Base-by-base conservation (phyloP, 2,113 vertebrate species). In the Mobula hypostoma region DNA sequence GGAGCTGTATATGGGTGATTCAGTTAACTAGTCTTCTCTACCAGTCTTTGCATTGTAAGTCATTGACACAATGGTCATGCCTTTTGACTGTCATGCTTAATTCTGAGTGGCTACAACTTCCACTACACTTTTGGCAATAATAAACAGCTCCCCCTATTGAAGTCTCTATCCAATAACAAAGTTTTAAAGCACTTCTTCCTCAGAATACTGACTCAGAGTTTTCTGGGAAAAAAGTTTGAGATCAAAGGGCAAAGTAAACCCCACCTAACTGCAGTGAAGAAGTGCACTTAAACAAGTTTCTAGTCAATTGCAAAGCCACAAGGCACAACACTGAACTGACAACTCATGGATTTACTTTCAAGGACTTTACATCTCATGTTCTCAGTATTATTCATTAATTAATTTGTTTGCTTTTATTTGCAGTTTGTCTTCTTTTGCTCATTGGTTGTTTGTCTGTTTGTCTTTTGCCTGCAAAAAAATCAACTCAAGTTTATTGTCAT, bases 61-160 rank as follows among this genome's bases (percentile, higher is more conserved):
- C 1, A 27, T 0, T 72, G 9, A 3, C 36, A 56, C 36, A 19
- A 48, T 19, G 21, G 21, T 27, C 90, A 68, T 17, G 40, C 15
- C 7, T 93, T 36, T 27, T 48, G 7, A 74, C 85, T 88, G 90
- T 8, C 19, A 24, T 40, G 68, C 68, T 48, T 93, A 93, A 74
- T 74, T 48, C 17, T 29, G 29, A n/a, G 5, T 63, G 9, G 61
- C 36, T 21, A 48, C 90, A 56, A 32, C n/a, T 58, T 29, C 58
- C n/a, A 63, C 24, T 40, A 74, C 11, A 68, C 58, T 48, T 4
- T 5, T 7, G 4, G 32, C 29, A 56, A 74, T 24, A 40, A 88
- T 88, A 12, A 93, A 27, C 90, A 93, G 36, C 68, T 74, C 90
- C 66, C 90, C 74, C 90, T 72, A 48, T 12, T 27, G 90, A 68